Evolutionary conservation across 2,797 vertebrate genomes (phyloP).

Genomic region (Parauchenoglanis punctatus): DNA sequence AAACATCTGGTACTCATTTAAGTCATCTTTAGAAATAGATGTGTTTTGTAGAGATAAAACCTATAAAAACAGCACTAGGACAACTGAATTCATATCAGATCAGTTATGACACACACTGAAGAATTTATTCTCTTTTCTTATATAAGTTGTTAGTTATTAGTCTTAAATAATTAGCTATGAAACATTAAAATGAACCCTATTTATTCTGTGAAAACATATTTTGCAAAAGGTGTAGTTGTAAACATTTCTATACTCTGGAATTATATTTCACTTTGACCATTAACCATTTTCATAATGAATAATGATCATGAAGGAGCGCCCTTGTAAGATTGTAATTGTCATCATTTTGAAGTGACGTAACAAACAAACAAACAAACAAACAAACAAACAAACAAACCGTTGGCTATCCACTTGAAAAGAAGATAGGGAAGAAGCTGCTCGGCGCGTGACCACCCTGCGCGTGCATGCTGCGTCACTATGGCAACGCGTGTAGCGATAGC

Average conservation of each 20-base stretch:
- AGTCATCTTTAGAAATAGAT: background rate
- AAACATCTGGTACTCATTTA: no score
- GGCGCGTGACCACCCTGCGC: constrained; percentile 56
- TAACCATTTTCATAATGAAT: background rate
- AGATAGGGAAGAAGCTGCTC: background rate
- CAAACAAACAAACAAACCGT: background rate
- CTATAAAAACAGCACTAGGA: no score
- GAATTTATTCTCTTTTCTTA: no score
- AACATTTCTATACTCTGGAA: background rate
- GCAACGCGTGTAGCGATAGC: constrained; percentile 63
- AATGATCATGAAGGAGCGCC: background rate
- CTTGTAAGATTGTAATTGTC: background rate
- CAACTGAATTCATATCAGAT: no score
- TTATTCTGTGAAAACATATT: no score
- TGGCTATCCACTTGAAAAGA: background rate
- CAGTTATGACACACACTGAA: background rate
- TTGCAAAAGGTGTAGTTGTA: no score
- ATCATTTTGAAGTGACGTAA: background rate
- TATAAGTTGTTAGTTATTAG: no score
- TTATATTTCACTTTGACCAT: background rate
- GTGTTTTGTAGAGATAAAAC: background rate
- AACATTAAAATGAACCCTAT: background rate
- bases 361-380: background rate
- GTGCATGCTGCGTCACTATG: constrained; percentile 71
- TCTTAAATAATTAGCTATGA: background rate